These are phyloP conservation scores for Notechis scutatus DNA, from an alignment of 2,113 vertebrate species.

Conservation along the genomic window DNA sequence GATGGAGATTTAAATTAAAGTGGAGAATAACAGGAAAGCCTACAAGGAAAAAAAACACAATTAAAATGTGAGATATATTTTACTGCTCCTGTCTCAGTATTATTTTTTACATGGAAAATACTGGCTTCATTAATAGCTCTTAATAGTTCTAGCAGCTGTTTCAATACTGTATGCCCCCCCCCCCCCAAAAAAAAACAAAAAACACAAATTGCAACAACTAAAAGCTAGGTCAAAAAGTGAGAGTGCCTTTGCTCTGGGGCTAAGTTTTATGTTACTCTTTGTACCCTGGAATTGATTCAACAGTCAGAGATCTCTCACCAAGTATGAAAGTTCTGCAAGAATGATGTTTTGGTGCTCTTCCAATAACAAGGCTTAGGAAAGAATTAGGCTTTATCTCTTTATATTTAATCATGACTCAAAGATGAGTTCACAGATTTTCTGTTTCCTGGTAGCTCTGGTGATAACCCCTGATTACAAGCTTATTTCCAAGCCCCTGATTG, in stretches of 20 bases:
- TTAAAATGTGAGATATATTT: constrained; percentile 15
- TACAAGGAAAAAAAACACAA: neutral
- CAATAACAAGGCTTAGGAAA: neutral
- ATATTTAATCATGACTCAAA: neutral
- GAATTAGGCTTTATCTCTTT: neutral
- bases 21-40: neutral
- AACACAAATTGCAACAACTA: neutral
- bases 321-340: neutral
- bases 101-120: neutral
- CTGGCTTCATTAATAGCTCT: neutral
- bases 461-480: neutral
- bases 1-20: constrained; percentile 26
- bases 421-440: neutral
- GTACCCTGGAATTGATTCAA: neutral
- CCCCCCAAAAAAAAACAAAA: neutral
- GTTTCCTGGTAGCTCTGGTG: neutral
- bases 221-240: neutral
- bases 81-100: neutral
- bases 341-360: neutral
- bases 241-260: neutral
- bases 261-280: neutral
- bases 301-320: neutral
- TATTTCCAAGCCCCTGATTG: neutral
- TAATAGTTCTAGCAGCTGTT: neutral
- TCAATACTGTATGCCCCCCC: neutral